A percentile compares a stretch with the other conserved stretches of the same genome.
phyloP scores from a whole-genome alignment of 2,797 vertebrate genomes.

The Morelia viridis region DNA sequence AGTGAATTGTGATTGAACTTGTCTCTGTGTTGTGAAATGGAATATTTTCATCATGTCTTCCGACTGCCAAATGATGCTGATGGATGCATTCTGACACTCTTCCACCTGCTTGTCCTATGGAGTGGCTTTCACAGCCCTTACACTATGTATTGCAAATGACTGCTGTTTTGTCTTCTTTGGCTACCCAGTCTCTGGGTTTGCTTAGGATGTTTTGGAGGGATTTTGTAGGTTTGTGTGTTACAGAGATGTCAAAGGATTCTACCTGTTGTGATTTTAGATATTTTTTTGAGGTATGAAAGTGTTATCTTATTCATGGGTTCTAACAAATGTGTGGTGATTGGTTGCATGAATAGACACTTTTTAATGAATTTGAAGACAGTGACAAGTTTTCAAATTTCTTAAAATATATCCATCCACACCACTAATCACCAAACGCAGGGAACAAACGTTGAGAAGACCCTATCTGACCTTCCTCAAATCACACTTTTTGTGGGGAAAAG shows the following conservation, averaged over 20 bases:
- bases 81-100: background rate
- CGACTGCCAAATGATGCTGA: background rate
- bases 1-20: background rate
- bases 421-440: background rate
- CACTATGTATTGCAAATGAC: background rate
- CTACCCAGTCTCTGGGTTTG: background rate
- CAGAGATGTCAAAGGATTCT: background rate
- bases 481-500: background rate
- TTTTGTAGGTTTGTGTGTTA: background rate
- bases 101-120: background rate
- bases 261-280: background rate
- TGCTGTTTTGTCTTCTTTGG: background rate
- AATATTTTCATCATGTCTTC: background rate
- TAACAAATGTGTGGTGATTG: background rate
- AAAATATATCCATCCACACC: background rate
- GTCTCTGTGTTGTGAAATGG: background rate
- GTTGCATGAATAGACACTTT: background rate
- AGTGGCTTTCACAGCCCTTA: background rate
- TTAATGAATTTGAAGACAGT: background rate
- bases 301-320: background rate
- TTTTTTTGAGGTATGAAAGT: background rate
- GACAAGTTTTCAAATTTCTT: background rate
- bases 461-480: background rate
- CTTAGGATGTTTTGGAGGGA: background rate
- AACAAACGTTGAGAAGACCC: background rate